Evolutionary conservation across 2,113 vertebrate species (phyloP).

Genomic region (Argyrosomus japonicus): DNA sequence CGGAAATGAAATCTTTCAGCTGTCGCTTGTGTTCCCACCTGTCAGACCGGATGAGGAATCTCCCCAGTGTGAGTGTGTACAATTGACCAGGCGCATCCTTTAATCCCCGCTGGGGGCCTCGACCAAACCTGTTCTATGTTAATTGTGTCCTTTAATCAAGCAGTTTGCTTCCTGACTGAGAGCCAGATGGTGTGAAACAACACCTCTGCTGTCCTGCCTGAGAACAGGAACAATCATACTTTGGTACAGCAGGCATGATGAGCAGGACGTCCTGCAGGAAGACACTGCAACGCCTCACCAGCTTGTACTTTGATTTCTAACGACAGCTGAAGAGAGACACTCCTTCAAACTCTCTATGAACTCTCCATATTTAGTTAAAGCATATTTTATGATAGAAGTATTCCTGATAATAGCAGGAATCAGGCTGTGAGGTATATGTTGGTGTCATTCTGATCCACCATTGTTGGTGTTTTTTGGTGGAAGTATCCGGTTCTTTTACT

Average conservation of each 20-base stretch:
- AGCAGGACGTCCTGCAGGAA: conserved; percentile 26
- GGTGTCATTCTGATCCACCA: too few relatives aligned
- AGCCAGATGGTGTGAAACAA: conserved; percentile 57
- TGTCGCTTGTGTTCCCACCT: conserved; percentile 10
- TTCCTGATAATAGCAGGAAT: too few relatives aligned
- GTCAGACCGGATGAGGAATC: neutral
- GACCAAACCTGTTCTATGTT: conserved; percentile 38
- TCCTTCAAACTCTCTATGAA: too few relatives aligned
- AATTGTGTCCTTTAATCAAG: conserved; percentile 65
- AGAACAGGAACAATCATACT: neutral
- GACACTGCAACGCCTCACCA: neutral
- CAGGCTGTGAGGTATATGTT: too few relatives aligned
- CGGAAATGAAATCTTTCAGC: conserved; percentile 35
- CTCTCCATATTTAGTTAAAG: too few relatives aligned
- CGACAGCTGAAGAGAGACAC: too few relatives aligned
- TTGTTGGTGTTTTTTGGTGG: too few relatives aligned
- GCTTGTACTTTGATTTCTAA: neutral
- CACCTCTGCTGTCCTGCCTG: conserved; percentile 35
- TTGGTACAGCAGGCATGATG: neutral
- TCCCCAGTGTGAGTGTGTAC: conserved; percentile 4
- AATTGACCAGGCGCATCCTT: conserved; percentile 32
- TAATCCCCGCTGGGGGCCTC: conserved; percentile 35
- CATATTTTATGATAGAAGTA: too few relatives aligned
- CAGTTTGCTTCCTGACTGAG: conserved; percentile 33
- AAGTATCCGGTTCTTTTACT: too few relatives aligned